A percentile compares a stretch with the other conserved stretches of the same genome.
Evolutionary conservation across 2,888 invertebrate genomes (phyloP).

Genomic region (Scaptomyza parva): DNA sequence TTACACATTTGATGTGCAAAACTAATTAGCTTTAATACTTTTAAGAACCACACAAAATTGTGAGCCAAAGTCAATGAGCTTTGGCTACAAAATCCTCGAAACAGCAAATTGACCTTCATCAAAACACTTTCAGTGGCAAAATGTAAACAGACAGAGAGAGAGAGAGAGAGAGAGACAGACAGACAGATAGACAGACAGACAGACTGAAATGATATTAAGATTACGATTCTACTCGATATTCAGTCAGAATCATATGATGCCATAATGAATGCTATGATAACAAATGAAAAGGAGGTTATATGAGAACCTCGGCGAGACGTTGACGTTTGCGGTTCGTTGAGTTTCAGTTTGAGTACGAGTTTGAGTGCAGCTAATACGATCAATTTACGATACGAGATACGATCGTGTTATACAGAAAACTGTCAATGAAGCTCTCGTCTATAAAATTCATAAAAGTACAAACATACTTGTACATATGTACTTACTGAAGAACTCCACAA

Average conservation of each 20-base stretch:
- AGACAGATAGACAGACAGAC: neutral
- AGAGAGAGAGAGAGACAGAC: neutral
- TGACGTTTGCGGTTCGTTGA: slow-evolving; percentile 45
- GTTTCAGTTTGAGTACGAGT: too few relatives aligned
- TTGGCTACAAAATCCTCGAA: slow-evolving; percentile 20
- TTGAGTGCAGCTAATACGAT: slow-evolving; percentile 20
- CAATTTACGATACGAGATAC: slow-evolving; percentile 39
- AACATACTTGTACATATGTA: too few relatives aligned
- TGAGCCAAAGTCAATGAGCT: neutral
- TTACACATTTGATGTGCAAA: too few relatives aligned
- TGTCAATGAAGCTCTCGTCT: slow-evolving; percentile 30
- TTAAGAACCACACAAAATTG: too few relatives aligned
- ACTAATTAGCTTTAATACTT: too few relatives aligned
- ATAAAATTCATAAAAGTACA: neutral
- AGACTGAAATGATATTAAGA: slow-evolving; percentile 21
- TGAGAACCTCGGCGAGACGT: slow-evolving; percentile 46
- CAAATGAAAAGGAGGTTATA: slow-evolving; percentile 25
- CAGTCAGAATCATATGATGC: slow-evolving; percentile 38
- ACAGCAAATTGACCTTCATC: slow-evolving; percentile 42
- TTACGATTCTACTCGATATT: neutral
- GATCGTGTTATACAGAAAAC: slow-evolving; percentile 41
- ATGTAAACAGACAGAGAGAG: slow-evolving; percentile 24
- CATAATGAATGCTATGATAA: slow-evolving; percentile 47
- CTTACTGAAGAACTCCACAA: slow-evolving; percentile 19
- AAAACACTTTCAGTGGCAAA: slow-evolving; percentile 44